phyloP scores from a whole-genome alignment of 2,797 vertebrate genomes.

The Mus caroli region DNA sequence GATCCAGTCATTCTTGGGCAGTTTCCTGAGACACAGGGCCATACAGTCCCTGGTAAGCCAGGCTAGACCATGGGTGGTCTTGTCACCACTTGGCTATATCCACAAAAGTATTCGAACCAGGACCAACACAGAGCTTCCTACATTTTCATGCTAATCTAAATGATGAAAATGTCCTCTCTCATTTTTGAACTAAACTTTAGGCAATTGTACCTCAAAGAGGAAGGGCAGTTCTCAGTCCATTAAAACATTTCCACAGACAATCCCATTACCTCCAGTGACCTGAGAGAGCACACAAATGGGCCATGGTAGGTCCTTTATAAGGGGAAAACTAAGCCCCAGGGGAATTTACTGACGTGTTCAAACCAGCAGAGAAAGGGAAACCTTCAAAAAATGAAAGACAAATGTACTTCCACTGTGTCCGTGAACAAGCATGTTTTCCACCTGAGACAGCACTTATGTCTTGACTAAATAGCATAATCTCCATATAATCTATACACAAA shows the following conservation, averaged over 20 bases:
- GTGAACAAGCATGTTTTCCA: neutral
- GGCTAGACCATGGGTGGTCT: too few species aligned
- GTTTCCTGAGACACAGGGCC: neutral
- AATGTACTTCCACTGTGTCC: neutral
- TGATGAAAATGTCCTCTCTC: neutral
- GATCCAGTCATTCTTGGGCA: fast-evolving
- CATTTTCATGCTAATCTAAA: neutral
- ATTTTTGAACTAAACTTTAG: neutral
- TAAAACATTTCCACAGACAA: slow-evolving; percentile 31
- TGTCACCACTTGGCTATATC: neutral
- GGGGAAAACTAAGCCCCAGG: neutral
- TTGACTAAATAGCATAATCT: neutral
- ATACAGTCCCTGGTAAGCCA: neutral
- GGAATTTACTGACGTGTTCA: neutral
- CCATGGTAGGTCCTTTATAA: neutral
- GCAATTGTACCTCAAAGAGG: neutral
- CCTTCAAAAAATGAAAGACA: neutral
- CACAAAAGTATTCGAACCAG: neutral
- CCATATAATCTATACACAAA: neutral
- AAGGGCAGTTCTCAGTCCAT: neutral
- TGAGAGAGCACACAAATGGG: neutral
- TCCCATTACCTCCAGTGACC: slow-evolving; percentile 21
- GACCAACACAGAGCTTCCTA: fast-evolving
- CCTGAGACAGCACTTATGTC: neutral
- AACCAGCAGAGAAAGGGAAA: neutral